Percentiles rank a stretch among this genome's conserved stretches.
These are phyloP conservation scores for Ciconia nigra DNA, from an alignment of 2,797 vertebrate genomes.

Conservation along the genomic window DNA sequence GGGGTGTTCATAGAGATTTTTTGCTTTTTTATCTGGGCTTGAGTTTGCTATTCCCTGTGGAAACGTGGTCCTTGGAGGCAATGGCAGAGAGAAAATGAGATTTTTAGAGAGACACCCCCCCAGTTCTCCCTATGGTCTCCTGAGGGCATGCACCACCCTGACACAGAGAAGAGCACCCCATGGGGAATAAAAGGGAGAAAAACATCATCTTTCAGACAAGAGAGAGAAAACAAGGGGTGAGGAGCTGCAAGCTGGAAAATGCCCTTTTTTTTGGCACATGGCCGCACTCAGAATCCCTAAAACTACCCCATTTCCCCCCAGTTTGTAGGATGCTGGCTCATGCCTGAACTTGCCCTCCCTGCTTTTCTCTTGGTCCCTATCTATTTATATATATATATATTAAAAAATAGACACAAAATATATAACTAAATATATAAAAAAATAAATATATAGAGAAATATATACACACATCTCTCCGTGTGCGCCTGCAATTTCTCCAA, in stretches of 20 bases:
- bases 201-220: background rate
- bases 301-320: background rate
- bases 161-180: background rate
- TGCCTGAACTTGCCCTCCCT: background rate
- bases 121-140: background rate
- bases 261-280: fast-evolving
- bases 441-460: background rate
- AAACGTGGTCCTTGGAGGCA: background rate
- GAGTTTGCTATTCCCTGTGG: background rate
- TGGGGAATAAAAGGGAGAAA: background rate
- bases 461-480: background rate
- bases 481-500: background rate
- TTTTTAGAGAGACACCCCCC: background rate
- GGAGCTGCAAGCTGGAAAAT: background rate
- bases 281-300: background rate
- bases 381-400: background rate
- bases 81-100: background rate
- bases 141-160: background rate
- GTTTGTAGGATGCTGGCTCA: background rate
- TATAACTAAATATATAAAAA: background rate
- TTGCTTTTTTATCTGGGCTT: background rate
- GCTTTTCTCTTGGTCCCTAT: background rate
- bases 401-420: too few relatives aligned
- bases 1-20: background rate
- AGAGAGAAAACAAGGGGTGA: background rate